Evolutionary conservation across 2,113 vertebrate species (phyloP).

Genomic region (Verasper variegatus): DNA sequence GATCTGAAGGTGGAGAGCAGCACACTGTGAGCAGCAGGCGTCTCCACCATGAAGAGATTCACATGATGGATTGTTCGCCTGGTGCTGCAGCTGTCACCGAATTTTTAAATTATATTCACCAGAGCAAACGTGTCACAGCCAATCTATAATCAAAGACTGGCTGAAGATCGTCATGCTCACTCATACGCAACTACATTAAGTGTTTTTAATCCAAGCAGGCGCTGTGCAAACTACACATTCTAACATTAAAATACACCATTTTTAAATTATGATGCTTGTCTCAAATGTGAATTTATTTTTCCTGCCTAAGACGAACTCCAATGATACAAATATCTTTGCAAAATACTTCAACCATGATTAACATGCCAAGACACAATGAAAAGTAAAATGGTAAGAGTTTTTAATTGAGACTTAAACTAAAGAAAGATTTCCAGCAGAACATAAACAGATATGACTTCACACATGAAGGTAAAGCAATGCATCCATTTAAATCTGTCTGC

Average conservation of each 20-base stretch:
- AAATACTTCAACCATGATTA: slow-evolving; percentile 7
- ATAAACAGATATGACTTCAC: slow-evolving; percentile 68
- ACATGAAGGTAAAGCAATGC: slow-evolving; percentile 66
- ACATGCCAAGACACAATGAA: slow-evolving; percentile 9
- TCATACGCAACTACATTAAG: not conserved
- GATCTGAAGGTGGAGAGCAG: slow-evolving; percentile 83
- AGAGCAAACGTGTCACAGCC: not conserved
- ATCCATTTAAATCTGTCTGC: slow-evolving; percentile 56
- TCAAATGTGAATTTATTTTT: slow-evolving; percentile 14
- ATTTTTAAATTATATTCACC: slow-evolving; percentile 4
- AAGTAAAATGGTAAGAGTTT: slow-evolving; percentile 45
- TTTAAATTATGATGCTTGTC: slow-evolving; percentile 12
- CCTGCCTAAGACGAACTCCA: slow-evolving; percentile 1
- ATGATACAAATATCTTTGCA: slow-evolving; percentile 38
- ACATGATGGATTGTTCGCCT: not conserved
- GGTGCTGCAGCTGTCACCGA: not conserved
- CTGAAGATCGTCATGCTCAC: not conserved
- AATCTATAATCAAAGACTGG: not conserved
- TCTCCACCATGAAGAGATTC: not conserved
- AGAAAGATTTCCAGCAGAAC: slow-evolving; percentile 59
- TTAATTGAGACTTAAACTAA: slow-evolving; percentile 71
- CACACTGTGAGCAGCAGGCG: slow-evolving; percentile 68
- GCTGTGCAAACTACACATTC: slow-evolving; percentile 22
- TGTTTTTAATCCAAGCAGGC: not conserved
- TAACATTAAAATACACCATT: slow-evolving; percentile 7